phyloP scores from a whole-genome alignment of 2,797 vertebrate genomes.

The Oreochromis grahami region DNA sequence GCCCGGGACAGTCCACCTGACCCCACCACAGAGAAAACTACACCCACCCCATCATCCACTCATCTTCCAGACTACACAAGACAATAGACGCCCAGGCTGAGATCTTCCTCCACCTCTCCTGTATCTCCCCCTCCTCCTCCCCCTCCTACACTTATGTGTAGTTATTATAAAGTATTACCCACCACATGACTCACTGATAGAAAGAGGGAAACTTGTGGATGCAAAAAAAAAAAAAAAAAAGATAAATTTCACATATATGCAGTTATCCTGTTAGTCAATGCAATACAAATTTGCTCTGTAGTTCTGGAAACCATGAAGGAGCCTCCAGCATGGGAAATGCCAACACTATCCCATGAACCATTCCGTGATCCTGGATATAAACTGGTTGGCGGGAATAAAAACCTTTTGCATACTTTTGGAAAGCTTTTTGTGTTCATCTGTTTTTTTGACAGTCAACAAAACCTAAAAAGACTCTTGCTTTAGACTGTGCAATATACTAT shows the following conservation, averaged over 20 bases:
- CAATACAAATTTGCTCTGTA: not conserved
- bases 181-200: not conserved
- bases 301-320: conserved; percentile 13
- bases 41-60: no score
- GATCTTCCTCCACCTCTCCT: no score
- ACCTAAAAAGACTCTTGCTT: not conserved
- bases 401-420: conserved; percentile 15
- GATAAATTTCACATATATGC: not conserved
- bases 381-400: conserved; percentile 24
- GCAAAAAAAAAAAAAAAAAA: not conserved
- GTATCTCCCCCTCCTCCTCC: no score
- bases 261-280: not conserved
- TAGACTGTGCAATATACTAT: not conserved
- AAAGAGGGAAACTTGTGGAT: not conserved
- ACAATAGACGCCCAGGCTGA: no score
- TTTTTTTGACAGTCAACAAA: not conserved
- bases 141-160: no score
- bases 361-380: conserved; percentile 21
- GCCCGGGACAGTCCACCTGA: no score
- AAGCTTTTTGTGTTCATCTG: conserved; percentile 35
- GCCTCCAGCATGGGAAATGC: conserved; percentile 35
- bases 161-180: not conserved
- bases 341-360: conserved; percentile 23
- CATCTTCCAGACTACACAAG: no score
- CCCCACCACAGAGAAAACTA: no score